These are phyloP conservation scores for Lasaia peninsularis DNA, from an alignment of 1,140 invertebrate species.

Conservation along the genomic window DNA sequence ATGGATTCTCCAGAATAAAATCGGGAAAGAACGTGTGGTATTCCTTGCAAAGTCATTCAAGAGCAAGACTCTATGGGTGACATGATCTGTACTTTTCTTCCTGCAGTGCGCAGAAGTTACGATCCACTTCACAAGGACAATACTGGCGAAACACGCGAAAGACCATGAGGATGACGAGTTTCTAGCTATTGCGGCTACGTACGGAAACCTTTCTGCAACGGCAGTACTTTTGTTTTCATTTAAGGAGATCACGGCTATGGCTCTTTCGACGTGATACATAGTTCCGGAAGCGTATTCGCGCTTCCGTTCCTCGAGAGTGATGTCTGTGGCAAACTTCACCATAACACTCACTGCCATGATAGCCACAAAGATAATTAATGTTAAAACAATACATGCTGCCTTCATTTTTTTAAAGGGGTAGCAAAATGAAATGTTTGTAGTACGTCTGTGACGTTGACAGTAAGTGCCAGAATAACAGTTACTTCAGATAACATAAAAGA, in stretches of 20 bases:
- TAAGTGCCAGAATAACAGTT: background rate
- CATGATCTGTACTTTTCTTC: conserved; percentile 21
- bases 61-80: conserved; percentile 42
- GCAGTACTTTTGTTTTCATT: conserved; percentile 32
- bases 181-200: conserved; percentile 43
- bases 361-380: conserved; percentile 45
- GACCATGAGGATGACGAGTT: conserved; percentile 42
- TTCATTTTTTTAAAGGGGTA: conserved; percentile 40
- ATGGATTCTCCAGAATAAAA: conserved; percentile 54
- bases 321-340: conserved; percentile 65
- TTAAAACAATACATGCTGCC: conserved; percentile 48
- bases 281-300: conserved; percentile 32
- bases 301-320: conserved; percentile 52
- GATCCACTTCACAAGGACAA: conserved; percentile 52
- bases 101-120: conserved; percentile 60
- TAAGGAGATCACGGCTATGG: conserved; percentile 40
- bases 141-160: conserved; percentile 54
- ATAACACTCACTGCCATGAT: conserved; percentile 62
- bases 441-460: background rate
- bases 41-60: conserved; percentile 48
- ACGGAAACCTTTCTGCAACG: conserved; percentile 41
- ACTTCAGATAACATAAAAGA: too few species aligned
- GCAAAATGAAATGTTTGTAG: background rate
- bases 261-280: conserved; percentile 36
- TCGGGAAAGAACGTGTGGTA: conserved; percentile 41